These are phyloP conservation scores for Chironomus striatipennis DNA, from an alignment of 1,140 invertebrate genomes.

Conservation along the genomic window DNA sequence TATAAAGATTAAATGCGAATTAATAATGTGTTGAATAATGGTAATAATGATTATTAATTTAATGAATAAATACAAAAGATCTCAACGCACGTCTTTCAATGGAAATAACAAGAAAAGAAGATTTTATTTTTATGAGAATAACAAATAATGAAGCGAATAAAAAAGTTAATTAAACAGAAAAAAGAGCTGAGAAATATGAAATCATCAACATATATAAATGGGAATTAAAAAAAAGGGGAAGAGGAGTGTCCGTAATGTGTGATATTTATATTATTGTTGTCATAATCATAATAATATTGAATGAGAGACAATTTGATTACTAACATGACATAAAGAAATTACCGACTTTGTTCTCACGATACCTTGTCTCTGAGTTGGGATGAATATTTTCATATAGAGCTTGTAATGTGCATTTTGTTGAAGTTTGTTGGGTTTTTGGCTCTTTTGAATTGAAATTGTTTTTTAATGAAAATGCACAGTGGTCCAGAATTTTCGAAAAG, in stretches of 20 bases:
- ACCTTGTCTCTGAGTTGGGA: too few species aligned
- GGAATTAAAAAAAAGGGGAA: background rate
- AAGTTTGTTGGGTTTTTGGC: too few species aligned
- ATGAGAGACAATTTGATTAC: background rate
- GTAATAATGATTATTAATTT: background rate
- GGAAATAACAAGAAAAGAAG: background rate
- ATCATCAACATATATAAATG: conserved; percentile 8
- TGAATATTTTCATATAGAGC: too few species aligned
- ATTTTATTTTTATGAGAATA: conserved; percentile 1
- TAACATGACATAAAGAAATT: conserved; percentile 5
- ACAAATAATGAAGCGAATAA: conserved; percentile 14
- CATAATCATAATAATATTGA: background rate
- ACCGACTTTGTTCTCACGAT: background rate
- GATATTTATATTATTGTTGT: conserved; percentile 15
- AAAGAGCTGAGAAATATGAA: background rate
- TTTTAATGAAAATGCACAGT: too few species aligned
- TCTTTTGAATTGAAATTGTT: too few species aligned
- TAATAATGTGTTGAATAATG: too few species aligned
- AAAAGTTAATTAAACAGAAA: conserved; percentile 9
- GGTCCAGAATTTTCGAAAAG: too few species aligned
- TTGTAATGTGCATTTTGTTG: too few species aligned
- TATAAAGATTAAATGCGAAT: too few species aligned
- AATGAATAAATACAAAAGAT: conserved; percentile 9
- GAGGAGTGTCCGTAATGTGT: background rate
- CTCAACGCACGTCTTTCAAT: background rate